Conservation (phyloP, 2,113 vertebrate genomes). For the Baryphthengus martii region DNA sequence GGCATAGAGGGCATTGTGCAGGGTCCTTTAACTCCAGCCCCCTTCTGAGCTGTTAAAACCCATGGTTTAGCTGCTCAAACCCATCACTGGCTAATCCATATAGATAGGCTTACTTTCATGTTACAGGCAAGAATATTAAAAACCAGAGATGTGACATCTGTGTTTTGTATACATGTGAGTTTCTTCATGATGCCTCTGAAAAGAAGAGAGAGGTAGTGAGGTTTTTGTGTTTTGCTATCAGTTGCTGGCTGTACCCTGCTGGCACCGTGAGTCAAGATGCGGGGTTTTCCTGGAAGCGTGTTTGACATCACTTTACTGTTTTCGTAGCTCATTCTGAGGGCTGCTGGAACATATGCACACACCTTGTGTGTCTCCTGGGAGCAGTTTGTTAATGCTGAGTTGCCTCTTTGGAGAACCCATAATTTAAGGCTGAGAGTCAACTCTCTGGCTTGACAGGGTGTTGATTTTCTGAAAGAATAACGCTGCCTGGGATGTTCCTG, state of each 20-base stretch:
- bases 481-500: not conserved
- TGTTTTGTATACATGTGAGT: not conserved
- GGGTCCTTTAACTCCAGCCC: not conserved
- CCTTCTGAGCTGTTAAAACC: not conserved
- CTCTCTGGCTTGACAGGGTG: not conserved
- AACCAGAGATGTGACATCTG: not conserved
- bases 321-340: not conserved
- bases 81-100: not conserved
- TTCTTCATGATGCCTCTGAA: not conserved
- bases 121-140: not conserved
- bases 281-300: not conserved
- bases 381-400: not conserved
- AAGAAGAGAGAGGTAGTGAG: not conserved
- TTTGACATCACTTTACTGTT: not conserved
- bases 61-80: not conserved
- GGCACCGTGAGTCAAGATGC: rapidly evolving
- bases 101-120: not conserved
- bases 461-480: not conserved
- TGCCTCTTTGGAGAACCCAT: not conserved
- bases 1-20: not conserved
- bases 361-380: not conserved
- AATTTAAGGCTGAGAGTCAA: not conserved
- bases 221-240: not conserved
- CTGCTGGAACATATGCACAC: rapidly evolving
- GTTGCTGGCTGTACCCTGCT: not conserved